Evolutionary conservation across 2,113 vertebrate genomes (phyloP).

Genomic region (Platysteira castanea): DNA sequence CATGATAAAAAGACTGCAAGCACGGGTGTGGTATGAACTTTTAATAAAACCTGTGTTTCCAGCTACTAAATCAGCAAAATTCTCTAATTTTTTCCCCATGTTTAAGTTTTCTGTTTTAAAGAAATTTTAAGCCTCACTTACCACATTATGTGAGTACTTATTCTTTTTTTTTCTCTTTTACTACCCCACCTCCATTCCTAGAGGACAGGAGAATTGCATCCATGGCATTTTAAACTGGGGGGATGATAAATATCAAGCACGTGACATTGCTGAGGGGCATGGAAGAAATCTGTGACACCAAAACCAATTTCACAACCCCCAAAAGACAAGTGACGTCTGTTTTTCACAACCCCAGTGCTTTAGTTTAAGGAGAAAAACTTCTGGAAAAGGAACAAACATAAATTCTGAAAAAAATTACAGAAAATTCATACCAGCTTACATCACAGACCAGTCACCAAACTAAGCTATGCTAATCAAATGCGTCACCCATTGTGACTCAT

Average conservation of each 20-base stretch:
- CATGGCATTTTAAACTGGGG: background rate
- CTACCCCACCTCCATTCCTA: background rate
- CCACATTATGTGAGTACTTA: background rate
- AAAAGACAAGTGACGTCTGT: background rate
- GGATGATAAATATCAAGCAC: background rate
- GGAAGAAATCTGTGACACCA: background rate
- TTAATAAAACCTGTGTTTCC: background rate
- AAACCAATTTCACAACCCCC: background rate
- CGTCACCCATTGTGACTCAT: background rate
- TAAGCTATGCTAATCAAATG: background rate
- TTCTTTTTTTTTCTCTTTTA: background rate
- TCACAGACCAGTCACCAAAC: background rate
- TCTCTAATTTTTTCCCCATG: background rate
- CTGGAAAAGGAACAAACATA: background rate
- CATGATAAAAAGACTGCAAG: background rate
- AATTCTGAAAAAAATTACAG: background rate
- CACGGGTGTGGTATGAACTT: fast-evolving
- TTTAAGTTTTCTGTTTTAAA: background rate
- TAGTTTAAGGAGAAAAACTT: background rate
- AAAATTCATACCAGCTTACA: background rate
- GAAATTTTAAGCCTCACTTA: background rate
- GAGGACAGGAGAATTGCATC: background rate
- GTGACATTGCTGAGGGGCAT: background rate
- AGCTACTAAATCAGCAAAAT: background rate
- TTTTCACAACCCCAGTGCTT: background rate